Evolutionary conservation across 2,888 invertebrate species (phyloP).

Genomic region (Odontocerum albicorne): DNA sequence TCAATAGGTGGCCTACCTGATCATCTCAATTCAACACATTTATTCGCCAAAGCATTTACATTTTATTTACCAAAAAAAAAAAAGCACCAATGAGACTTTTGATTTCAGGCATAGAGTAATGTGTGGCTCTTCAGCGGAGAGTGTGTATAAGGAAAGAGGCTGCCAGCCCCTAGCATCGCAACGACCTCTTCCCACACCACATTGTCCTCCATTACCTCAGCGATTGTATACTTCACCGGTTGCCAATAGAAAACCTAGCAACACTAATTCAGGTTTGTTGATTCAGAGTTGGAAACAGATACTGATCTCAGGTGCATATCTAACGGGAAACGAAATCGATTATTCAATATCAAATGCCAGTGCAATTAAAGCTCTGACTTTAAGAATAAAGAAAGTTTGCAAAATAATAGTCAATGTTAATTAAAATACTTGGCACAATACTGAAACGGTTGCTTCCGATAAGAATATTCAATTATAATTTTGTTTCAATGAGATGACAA

Average conservation of each 20-base stretch:
- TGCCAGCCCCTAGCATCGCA: background rate
- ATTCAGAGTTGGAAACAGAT: too few species aligned
- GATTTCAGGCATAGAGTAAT: slow-evolving; percentile 28
- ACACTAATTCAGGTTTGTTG: slow-evolving; percentile 43
- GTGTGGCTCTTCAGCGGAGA: slow-evolving; percentile 31
- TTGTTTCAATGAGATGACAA: too few species aligned
- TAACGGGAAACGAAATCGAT: too few species aligned
- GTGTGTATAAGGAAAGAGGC: slow-evolving; percentile 32
- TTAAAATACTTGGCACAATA: too few species aligned
- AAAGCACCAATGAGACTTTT: background rate
- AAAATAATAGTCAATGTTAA: too few species aligned
- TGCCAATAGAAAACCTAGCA: slow-evolving; percentile 49
- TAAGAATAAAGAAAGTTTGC: too few species aligned
- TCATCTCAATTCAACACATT: background rate
- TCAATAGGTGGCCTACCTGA: background rate
- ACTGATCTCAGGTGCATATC: too few species aligned
- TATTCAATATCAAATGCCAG: too few species aligned
- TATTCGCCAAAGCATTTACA: background rate
- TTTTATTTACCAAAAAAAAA: background rate
- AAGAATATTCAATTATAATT: too few species aligned
- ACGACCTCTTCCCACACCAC: slow-evolving; percentile 18
- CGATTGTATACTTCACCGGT: slow-evolving; percentile 55
- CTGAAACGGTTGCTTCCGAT: too few species aligned
- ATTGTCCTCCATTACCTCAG: slow-evolving; percentile 31
- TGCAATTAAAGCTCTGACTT: too few species aligned